These are phyloP conservation scores for Polyergus mexicanus DNA, from an alignment of 1,140 invertebrate species.

Conservation along the genomic window DNA sequence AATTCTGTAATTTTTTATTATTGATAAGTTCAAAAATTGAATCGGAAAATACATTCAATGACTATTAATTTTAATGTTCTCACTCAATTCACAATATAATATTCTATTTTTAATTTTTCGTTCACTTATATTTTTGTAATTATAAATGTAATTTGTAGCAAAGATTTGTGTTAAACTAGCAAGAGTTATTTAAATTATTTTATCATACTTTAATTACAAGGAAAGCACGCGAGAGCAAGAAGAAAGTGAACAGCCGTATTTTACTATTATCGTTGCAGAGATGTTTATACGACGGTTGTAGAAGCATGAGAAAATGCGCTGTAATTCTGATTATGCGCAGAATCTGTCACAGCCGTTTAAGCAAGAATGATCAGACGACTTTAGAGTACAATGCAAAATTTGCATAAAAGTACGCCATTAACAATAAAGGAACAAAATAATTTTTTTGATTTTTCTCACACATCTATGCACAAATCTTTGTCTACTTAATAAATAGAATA, in stretches of 20 bases:
- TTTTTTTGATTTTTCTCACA: too few species aligned
- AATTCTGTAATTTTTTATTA: too few species aligned
- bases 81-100: neutral
- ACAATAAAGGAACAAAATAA: too few species aligned
- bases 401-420: neutral
- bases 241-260: neutral
- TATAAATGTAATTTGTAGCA: neutral
- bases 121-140: neutral
- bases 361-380: slow-evolving; percentile 4
- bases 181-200: neutral
- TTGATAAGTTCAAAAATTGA: too few species aligned
- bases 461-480: neutral
- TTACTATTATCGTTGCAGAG: slow-evolving; percentile 7
- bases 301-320: neutral
- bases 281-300: neutral
- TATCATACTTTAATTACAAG: neutral
- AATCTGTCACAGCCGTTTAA: slow-evolving; percentile 13
- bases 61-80: neutral
- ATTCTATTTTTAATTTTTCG: neutral
- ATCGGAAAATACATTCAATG: too few species aligned
- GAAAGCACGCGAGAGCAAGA: neutral
- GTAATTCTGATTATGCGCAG: slow-evolving; percentile 15
- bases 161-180: neutral
- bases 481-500: neutral
- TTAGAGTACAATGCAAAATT: neutral